Conservation (phyloP, 2,888 invertebrate genomes). For the Lepeophtheirus nordmannii region DNA sequence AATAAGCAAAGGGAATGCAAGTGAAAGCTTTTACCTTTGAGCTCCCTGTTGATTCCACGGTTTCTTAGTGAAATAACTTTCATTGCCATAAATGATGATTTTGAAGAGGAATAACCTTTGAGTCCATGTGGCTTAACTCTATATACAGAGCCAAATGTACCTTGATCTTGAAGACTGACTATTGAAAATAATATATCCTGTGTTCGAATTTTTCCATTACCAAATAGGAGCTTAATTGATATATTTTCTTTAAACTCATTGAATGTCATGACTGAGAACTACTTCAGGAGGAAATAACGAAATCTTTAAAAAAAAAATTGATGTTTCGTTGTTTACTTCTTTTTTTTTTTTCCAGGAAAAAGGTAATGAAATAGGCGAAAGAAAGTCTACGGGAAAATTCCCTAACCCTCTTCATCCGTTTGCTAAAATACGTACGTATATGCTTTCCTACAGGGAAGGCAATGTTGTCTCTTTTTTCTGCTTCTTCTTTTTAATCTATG, state of each 20-base stretch:
- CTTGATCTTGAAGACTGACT: not conserved
- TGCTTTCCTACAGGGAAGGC: too few species aligned
- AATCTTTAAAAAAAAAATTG: not conserved
- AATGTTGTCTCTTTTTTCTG: too few species aligned
- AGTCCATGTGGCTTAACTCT: not conserved
- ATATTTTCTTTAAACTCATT: not conserved
- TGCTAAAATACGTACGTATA: too few species aligned
- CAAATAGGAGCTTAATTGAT: not conserved
- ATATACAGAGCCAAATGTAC: not conserved
- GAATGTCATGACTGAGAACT: not conserved
- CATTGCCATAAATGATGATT: not conserved
- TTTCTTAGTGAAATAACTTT: not conserved
- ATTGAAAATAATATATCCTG: not conserved
- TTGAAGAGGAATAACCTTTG: not conserved
- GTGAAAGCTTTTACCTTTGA: not conserved
- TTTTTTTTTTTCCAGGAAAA: not conserved
- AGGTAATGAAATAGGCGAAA: not conserved
- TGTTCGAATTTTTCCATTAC: not conserved
- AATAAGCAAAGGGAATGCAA: not conserved
- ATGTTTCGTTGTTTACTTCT: not conserved
- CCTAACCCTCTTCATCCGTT: not conserved
- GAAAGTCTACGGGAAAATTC: conserved; percentile 5
- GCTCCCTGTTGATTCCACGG: not conserved
- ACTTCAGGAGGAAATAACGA: too few species aligned
- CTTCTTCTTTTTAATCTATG: too few species aligned